Conservation (phyloP, 2,888 invertebrate genomes). For the Aleiodes alternator region DNA sequence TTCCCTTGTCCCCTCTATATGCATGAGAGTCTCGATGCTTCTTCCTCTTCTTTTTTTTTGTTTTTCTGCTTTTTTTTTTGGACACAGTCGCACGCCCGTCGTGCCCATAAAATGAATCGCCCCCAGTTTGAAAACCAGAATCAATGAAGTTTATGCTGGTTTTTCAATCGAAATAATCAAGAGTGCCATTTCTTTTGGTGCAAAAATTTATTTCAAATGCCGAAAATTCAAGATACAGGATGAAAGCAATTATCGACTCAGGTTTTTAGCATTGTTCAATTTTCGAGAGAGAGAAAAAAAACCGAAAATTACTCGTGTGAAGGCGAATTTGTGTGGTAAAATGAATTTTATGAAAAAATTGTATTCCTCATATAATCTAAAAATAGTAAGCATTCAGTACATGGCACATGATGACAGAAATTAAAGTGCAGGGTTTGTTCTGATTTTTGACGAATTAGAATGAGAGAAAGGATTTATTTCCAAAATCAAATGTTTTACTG, state of each 20-base stretch:
- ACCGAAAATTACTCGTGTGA: constrained; percentile 45
- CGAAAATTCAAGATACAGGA: constrained; percentile 49
- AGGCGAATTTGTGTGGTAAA: constrained; percentile 16
- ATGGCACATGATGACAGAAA: too few relatives aligned
- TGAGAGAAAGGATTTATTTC: too few relatives aligned
- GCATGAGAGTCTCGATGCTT: constrained; percentile 61
- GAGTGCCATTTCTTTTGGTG: constrained; percentile 45
- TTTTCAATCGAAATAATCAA: constrained; percentile 53
- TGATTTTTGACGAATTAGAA: too few relatives aligned
- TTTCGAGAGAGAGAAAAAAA: too few relatives aligned
- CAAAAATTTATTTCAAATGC: constrained; percentile 12
- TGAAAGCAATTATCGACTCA: too few relatives aligned
- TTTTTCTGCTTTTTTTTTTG: constrained; percentile 65
- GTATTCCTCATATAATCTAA: too few relatives aligned
- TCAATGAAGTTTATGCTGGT: constrained; percentile 62
- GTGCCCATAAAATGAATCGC: constrained; percentile 69
- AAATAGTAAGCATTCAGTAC: too few relatives aligned
- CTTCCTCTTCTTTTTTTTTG: constrained; percentile 45
- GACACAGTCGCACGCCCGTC: constrained; percentile 67
- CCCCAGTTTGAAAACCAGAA: constrained; percentile 48
- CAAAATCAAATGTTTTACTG: too few relatives aligned
- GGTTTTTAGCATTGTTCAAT: too few relatives aligned
- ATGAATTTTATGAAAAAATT: too few relatives aligned
- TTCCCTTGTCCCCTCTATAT: constrained; percentile 60
- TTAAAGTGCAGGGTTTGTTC: too few relatives aligned